Base-by-base conservation (phyloP, 2,113 vertebrate species). In the Astatotilapia flaviijosephi region DNA sequence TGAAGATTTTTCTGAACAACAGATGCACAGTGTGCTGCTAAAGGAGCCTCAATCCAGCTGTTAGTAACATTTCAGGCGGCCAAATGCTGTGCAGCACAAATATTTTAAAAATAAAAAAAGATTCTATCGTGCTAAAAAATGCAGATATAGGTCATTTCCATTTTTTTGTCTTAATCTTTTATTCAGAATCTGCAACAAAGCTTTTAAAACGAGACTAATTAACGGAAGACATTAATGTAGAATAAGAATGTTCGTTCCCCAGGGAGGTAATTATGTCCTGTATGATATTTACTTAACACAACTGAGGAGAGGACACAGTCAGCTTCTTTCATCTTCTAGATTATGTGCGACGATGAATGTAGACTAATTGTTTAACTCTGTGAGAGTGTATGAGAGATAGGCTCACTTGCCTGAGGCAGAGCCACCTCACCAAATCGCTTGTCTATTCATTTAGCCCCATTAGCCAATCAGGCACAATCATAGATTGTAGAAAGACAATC, bases 191-290 rank as follows among this genome's bases (percentile, higher is more conserved):
- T 79, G 54, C 54, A 91, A 95, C 82, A 94, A 90, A 93, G 92
- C 86, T 90, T 84, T 40, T 8, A 35, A 82, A 89, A 81, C 7
- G 60, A n/a, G 53, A 90, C 88, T 95, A 96, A 96, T 96, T 96
- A 95, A 89, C 58, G 13, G 68, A 90, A 90, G 91, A 62, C 83
- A 90, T 92, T 94, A 96, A 95, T 92, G 88, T 94, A 90, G 56
- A 88, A 93, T 82, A 86, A 91, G 93, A 95, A 85, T 53, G 79
- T 21, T 77, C 77, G 79, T 73, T 92, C 95, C 94, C 95, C 15
- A 9, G 90, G 92, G 96, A 95, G 79, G 91, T 86, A 96, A 96
- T 96, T 97, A 96, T 90, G 91, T 91, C 94, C 82, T 90, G 89
- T 89, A 86, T 90, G 89, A 92, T 96, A 94, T 96, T 96, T 96